Percentiles rank a stretch among this genome's conserved stretches.
phyloP scores from a whole-genome alignment of 2,113 vertebrate genomes.

The Trichomycterus rosablanca region DNA sequence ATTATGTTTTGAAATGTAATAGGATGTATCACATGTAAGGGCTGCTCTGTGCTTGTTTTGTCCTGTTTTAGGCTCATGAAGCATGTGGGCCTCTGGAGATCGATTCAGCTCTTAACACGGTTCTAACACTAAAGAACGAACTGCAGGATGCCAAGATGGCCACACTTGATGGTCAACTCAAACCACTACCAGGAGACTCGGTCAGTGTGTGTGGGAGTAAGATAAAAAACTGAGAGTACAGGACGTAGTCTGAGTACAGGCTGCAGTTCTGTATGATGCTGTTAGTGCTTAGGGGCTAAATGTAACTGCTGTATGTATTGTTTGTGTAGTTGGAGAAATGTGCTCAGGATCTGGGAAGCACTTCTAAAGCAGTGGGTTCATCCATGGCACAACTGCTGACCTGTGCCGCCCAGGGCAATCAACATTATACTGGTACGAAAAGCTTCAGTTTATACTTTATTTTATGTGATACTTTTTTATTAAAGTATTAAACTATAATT shows the following conservation, averaged over 20 bases:
- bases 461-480: too few species aligned
- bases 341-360: slow-evolving; percentile 94
- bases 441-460: neutral
- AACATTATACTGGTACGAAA: slow-evolving; percentile 92
- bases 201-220: slow-evolving; percentile 57
- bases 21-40: neutral
- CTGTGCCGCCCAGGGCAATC: slow-evolving; percentile 94
- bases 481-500: too few species aligned
- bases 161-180: slow-evolving; percentile 82
- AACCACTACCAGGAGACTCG: slow-evolving; percentile 95
- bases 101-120: slow-evolving; percentile 88
- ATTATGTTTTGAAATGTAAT: neutral
- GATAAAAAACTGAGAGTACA: neutral
- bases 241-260: neutral
- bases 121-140: slow-evolving; percentile 89
- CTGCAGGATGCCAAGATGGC: slow-evolving; percentile 96
- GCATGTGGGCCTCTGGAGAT: slow-evolving; percentile 97
- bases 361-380: slow-evolving; percentile 94
- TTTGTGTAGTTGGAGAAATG: slow-evolving; percentile 90
- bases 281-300: neutral
- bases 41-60: too few species aligned
- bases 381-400: slow-evolving; percentile 97
- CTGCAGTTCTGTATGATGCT: neutral
- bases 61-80: slow-evolving; percentile 81
- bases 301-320: slow-evolving; percentile 5